Conservation (phyloP, 1,140 invertebrate species). For the Oryctes rhinoceros region DNA sequence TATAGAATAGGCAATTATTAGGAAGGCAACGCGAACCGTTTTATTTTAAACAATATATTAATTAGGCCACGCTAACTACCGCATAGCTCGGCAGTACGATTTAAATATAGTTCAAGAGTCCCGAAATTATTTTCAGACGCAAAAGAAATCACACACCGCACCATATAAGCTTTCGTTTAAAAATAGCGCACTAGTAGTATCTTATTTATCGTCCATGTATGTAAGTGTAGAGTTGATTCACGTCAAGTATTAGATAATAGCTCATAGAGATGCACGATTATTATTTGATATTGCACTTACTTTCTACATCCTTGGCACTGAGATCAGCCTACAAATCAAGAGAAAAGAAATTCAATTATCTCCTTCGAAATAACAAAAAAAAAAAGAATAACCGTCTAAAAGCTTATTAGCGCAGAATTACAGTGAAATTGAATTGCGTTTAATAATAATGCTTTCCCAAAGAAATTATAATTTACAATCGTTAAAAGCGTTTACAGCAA, state of each 20-base stretch:
- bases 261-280: neutral
- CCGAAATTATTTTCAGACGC: constrained; percentile 26
- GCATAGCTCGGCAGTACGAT: constrained; percentile 6
- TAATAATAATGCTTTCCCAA: no score
- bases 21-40: neutral
- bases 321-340: constrained; percentile 72
- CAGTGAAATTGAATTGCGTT: no score
- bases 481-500: constrained; percentile 37
- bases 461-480: neutral
- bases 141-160: constrained; percentile 38
- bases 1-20: neutral
- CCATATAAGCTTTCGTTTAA: constrained; percentile 41
- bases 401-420: neutral
- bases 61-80: constrained; percentile 8
- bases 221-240: neutral
- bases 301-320: constrained; percentile 76
- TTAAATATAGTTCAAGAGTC: constrained; percentile 40
- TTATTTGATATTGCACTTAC: constrained; percentile 67
- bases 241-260: constrained; percentile 20
- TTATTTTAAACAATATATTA: constrained; percentile 8
- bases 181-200: constrained; percentile 33
- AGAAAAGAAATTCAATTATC: neutral
- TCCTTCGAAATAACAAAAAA: constrained; percentile 29
- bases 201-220: neutral
- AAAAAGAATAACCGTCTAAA: neutral